A percentile compares a stretch with the other conserved stretches of the same genome.
Evolutionary conservation across 2,113 vertebrate genomes (phyloP).

Genomic region (Clarias macrocephalus): DNA sequence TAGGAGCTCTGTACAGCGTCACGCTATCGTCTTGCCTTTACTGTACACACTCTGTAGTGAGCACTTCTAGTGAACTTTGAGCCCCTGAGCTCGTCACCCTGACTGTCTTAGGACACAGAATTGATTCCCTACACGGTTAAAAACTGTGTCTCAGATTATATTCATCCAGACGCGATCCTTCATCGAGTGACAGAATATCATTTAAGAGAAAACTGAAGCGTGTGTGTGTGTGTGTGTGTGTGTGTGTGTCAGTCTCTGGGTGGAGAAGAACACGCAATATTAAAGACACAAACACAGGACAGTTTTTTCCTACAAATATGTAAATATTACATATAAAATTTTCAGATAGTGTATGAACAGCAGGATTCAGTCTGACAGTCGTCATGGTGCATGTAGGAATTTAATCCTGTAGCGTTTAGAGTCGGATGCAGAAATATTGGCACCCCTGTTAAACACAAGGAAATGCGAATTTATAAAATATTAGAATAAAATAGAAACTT

Average conservation of each 20-base stretch:
- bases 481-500: not conserved
- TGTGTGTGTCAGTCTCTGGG: not conserved
- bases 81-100: not conserved
- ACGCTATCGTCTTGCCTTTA: not conserved
- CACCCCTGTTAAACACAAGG: not conserved
- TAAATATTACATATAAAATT: constrained; percentile 10
- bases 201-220: not conserved
- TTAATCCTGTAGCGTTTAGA: not conserved
- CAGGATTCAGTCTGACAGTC: constrained; percentile 3
- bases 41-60: not conserved
- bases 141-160: not conserved
- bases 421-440: not conserved
- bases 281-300: not conserved
- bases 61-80: not conserved
- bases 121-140: not conserved
- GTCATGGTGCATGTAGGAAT: not conserved
- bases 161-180: not conserved
- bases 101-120: not conserved
- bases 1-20: too few relatives aligned
- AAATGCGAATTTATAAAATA: not conserved
- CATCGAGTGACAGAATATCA: not conserved
- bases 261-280: not conserved
- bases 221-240: not conserved
- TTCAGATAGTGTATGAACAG: not conserved
- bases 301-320: not conserved